These are phyloP conservation scores for Tenthredo scrophulariae DNA, from an alignment of 2,888 invertebrate species.

Conservation along the genomic window DNA sequence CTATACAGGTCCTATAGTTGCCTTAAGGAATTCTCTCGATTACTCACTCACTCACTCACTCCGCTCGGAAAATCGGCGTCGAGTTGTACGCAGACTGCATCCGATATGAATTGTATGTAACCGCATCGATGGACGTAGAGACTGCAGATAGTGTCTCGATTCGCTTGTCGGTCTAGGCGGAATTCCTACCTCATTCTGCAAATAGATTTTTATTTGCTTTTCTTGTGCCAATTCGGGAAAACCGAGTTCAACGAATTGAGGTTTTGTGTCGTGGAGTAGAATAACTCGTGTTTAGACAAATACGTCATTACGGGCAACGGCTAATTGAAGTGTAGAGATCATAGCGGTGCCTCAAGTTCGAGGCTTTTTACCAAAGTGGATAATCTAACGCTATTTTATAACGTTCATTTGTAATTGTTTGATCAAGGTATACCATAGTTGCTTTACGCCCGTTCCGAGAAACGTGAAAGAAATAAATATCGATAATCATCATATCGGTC, in stretches of 20 bases:
- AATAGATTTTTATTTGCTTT: slow-evolving; percentile 16
- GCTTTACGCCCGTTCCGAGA: background rate
- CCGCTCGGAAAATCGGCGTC: slow-evolving; percentile 10
- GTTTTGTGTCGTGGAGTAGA: slow-evolving; percentile 18
- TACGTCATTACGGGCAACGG: background rate
- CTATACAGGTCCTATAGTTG: background rate
- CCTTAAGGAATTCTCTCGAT: slow-evolving; percentile 26
- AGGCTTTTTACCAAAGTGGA: background rate
- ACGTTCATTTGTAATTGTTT: slow-evolving; percentile 11
- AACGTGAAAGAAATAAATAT: slow-evolving; percentile 39
- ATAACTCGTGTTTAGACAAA: background rate
- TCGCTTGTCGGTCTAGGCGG: background rate
- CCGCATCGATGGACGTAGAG: background rate
- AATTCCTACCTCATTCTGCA: background rate
- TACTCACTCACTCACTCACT: slow-evolving; percentile 37
- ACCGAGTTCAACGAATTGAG: slow-evolving; percentile 1
- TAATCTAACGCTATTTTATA: background rate
- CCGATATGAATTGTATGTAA: slow-evolving; percentile 51
- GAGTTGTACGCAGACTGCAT: slow-evolving; percentile 58
- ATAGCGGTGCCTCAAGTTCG: background rate
- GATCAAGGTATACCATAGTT: slow-evolving; percentile 1
- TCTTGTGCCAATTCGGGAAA: background rate
- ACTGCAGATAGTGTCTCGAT: background rate
- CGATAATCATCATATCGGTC: slow-evolving; percentile 7
- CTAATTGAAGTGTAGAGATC: background rate